Evolutionary conservation across 2,888 invertebrate species (phyloP).

Genomic region (Operophtera brumata): DNA sequence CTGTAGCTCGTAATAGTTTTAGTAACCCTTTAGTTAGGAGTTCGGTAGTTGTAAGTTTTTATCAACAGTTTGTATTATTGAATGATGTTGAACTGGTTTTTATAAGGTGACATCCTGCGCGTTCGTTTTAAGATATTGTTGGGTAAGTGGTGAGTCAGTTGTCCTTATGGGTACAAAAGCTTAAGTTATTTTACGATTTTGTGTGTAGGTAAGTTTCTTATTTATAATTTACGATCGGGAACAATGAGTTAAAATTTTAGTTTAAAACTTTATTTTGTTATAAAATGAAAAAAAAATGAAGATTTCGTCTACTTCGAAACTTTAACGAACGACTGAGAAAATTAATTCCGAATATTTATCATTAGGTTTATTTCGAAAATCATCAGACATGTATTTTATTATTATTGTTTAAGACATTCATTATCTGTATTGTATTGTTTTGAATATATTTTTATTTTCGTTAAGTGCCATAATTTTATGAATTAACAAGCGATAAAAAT

Average conservation of each 20-base stretch:
- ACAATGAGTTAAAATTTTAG: slow-evolving; percentile 71
- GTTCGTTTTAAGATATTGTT: slow-evolving; percentile 63
- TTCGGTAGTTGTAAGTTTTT: slow-evolving; percentile 76
- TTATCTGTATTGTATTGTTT: slow-evolving; percentile 68
- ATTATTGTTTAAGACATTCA: slow-evolving; percentile 58
- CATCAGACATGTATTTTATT: slow-evolving; percentile 26
- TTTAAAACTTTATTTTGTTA: slow-evolving; percentile 73
- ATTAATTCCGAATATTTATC: slow-evolving; percentile 64
- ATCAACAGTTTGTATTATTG: slow-evolving; percentile 73
- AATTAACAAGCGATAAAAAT: slow-evolving; percentile 77
- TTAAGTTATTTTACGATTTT: slow-evolving; percentile 68
- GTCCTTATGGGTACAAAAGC: slow-evolving; percentile 76
- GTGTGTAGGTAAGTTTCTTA: slow-evolving; percentile 61
- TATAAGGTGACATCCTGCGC: slow-evolving; percentile 76
- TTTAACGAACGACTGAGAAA: slow-evolving; percentile 80
- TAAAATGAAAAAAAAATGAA: slow-evolving; percentile 61
- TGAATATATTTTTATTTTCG: slow-evolving; percentile 61
- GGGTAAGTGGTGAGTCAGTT: slow-evolving; percentile 63
- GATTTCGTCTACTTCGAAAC: slow-evolving; percentile 66
- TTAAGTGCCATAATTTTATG: slow-evolving; percentile 81
- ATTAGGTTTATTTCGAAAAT: slow-evolving; percentile 42
- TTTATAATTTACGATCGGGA: slow-evolving; percentile 76
- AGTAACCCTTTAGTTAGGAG: slow-evolving; percentile 60
- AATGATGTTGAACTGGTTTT: slow-evolving; percentile 69
- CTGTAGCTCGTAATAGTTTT: slow-evolving; percentile 49